Evolutionary conservation across 2,113 vertebrate genomes (phyloP).

Genomic region (Gnathonemus echidnorhynchus): DNA sequence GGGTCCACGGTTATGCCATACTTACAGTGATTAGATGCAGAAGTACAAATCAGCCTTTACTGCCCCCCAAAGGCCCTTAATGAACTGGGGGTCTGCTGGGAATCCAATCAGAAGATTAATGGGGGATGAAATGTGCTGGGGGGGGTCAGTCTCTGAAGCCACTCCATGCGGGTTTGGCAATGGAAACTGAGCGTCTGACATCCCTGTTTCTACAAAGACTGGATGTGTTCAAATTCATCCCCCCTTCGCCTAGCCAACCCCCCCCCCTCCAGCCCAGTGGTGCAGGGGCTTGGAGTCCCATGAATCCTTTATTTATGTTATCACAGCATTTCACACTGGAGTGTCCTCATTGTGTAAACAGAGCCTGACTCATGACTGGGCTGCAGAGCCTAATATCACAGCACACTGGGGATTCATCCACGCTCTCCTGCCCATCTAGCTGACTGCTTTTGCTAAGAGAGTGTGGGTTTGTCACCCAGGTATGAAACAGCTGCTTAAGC

Average conservation of each 20-base stretch:
- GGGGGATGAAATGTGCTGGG: neutral
- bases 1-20: neutral
- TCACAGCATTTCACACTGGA: slow-evolving; percentile 6
- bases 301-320: slow-evolving; percentile 5
- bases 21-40: neutral
- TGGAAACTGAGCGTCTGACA: neutral
- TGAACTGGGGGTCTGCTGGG: neutral
- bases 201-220: neutral
- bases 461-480: neutral
- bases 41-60: neutral
- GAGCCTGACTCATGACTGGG: slow-evolving; percentile 20
- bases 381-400: neutral
- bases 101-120: neutral
- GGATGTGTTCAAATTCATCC: neutral
- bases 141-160: neutral
- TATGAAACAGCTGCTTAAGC: neutral
- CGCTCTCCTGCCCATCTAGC: neutral
- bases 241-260: neutral
- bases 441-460: neutral
- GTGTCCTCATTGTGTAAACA: slow-evolving; percentile 19
- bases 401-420: neutral
- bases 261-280: neutral
- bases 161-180: neutral
- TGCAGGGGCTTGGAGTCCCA: neutral
- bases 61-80: neutral